Percentiles rank a stretch among this genome's conserved stretches.
phyloP scores from a whole-genome alignment of 1,140 invertebrate species.

The Atta cephalotes region DNA sequence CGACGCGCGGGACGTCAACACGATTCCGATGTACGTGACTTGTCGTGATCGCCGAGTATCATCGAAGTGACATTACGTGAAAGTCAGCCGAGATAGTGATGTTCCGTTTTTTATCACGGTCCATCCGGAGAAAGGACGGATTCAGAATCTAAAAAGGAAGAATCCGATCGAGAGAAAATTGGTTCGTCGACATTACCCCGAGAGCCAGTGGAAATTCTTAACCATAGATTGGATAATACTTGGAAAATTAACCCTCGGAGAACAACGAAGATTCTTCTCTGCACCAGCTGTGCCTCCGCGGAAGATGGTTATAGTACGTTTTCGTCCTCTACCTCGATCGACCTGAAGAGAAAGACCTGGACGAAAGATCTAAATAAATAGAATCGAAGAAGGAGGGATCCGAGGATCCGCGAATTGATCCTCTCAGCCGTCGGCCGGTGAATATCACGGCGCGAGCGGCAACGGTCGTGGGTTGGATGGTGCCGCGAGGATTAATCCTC shows the following conservation, averaged over 20 bases:
- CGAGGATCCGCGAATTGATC: background rate
- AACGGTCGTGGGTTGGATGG: constrained; percentile 79
- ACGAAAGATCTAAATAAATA: background rate
- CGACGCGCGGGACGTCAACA: constrained; percentile 40
- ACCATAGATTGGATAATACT: background rate
- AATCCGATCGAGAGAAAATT: background rate
- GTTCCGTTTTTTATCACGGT: background rate
- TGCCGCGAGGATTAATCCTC: constrained; percentile 79
- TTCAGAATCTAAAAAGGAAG: background rate
- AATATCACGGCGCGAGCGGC: constrained; percentile 27
- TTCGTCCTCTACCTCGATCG: background rate
- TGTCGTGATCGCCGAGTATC: constrained; percentile 4
- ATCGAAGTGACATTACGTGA: background rate
- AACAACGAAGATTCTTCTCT: background rate
- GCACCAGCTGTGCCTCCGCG: background rate
- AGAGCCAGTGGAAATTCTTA: background rate
- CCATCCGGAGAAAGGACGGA: background rate
- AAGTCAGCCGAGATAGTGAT: background rate
- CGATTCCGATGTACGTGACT: constrained; percentile 29
- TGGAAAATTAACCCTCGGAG: background rate
- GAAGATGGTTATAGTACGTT: constrained; percentile 1
- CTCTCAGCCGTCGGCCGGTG: constrained; percentile 34
- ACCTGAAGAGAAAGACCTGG: constrained; percentile 7
- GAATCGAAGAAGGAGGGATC: background rate
- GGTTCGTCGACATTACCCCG: background rate